Evolutionary conservation across 2,888 invertebrate species (phyloP).

Genomic region (Calameuta idolon): DNA sequence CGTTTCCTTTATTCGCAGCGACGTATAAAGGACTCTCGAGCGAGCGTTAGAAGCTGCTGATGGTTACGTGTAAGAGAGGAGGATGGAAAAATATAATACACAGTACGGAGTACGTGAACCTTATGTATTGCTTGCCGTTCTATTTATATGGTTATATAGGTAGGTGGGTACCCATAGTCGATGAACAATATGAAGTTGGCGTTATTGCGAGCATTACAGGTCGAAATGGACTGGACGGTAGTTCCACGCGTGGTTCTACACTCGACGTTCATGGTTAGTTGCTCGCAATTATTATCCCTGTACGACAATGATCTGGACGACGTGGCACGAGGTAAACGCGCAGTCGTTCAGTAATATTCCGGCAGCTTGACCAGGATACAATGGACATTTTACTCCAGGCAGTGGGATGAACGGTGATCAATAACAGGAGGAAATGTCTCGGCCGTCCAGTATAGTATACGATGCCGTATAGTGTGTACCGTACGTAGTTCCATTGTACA

Average conservation of each 20-base stretch:
- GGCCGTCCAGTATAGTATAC: constrained; percentile 10
- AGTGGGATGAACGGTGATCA: constrained; percentile 42
- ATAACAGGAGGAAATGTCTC: constrained; percentile 38
- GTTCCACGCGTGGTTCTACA: neutral
- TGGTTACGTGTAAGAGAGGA: neutral
- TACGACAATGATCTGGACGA: constrained; percentile 17
- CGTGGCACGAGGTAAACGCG: constrained; percentile 34
- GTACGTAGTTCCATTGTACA: neutral
- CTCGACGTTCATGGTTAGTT: constrained; percentile 48
- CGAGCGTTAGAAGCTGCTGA: neutral
- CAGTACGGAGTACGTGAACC: too few relatives aligned
- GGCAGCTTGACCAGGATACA: constrained; percentile 47
- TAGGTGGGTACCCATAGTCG: neutral
- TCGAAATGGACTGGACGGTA: neutral
- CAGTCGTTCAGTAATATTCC: constrained; percentile 51
- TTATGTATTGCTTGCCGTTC: too few relatives aligned
- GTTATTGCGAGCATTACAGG: neutral
- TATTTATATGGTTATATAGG: too few relatives aligned
- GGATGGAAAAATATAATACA: neutral
- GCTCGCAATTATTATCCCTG: constrained; percentile 53
- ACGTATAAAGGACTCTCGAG: neutral
- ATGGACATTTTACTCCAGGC: constrained; percentile 41
- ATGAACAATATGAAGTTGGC: neutral
- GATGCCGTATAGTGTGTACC: neutral
- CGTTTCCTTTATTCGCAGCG: neutral